Evolutionary conservation across 2,888 invertebrate species (phyloP).

Genomic region (Caradrina clavipalpis): DNA sequence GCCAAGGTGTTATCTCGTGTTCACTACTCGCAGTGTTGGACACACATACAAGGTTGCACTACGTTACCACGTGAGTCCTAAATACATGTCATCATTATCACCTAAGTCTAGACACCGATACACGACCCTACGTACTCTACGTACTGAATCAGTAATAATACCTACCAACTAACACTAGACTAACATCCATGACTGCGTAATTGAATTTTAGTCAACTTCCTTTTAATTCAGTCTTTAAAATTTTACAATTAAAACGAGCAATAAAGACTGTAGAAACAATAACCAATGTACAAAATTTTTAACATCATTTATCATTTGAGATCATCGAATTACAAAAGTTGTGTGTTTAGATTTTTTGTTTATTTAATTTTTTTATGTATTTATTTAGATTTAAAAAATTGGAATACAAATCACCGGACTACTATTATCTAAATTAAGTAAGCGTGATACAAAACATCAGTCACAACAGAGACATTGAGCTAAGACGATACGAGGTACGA

Average conservation of each 20-base stretch:
- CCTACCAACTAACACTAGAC: constrained; percentile 75
- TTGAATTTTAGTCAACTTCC: constrained; percentile 86
- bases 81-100: constrained; percentile 59
- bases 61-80: constrained; percentile 75
- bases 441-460: constrained; percentile 73
- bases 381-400: constrained; percentile 18
- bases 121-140: constrained; percentile 59
- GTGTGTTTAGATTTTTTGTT: constrained; percentile 31
- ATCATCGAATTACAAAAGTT: constrained; percentile 55
- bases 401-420: constrained; percentile 43
- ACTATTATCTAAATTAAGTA: constrained; percentile 52
- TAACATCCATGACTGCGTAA: constrained; percentile 86
- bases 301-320: constrained; percentile 60
- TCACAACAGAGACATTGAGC: constrained; percentile 81
- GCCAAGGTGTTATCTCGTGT: constrained; percentile 86
- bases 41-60: constrained; percentile 70
- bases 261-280: constrained; percentile 73
- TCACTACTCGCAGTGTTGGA: constrained; percentile 70
- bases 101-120: constrained; percentile 77
- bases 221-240: constrained; percentile 89
- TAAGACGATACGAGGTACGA: constrained; percentile 70
- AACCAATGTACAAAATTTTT: constrained; percentile 73
- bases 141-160: constrained; percentile 67
- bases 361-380: constrained; percentile 16
- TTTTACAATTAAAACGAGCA: constrained; percentile 83